Conservation (phyloP, 2,113 vertebrate species). For the Cynopterus brachyotis region DNA sequence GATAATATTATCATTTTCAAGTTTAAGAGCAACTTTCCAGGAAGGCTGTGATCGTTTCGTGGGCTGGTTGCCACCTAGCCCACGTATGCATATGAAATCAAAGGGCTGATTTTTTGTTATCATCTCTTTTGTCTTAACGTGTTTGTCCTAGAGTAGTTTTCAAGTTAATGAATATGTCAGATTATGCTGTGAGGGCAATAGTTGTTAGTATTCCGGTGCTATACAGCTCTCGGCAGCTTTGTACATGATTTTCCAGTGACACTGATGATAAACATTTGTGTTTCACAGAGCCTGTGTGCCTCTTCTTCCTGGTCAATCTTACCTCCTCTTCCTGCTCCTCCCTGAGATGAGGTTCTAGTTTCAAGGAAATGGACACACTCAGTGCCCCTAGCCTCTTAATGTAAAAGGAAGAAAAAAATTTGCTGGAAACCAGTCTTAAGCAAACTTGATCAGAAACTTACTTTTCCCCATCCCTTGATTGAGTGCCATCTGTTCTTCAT, state of each 20-base stretch:
- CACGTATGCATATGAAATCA: background rate
- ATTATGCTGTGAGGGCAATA: background rate
- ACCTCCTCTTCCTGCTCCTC: background rate
- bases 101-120: background rate
- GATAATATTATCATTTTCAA: slow-evolving; percentile 35
- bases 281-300: accelerated
- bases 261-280: background rate
- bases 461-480: background rate
- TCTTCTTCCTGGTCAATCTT: background rate
- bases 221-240: accelerated
- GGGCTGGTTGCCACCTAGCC: background rate
- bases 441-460: background rate
- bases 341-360: background rate
- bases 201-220: background rate
- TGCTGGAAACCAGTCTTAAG: slow-evolving; percentile 3
- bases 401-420: background rate
- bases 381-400: accelerated
- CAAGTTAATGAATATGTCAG: background rate
- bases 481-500: background rate
- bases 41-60: background rate
- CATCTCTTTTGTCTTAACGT: background rate
- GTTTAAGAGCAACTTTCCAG: background rate
- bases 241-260: accelerated
- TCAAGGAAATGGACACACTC: background rate
- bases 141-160: background rate